Evolutionary conservation across 2,113 vertebrate species (phyloP), one percentile per base, ranked within the genome.

Genomic region (Elgaria multicarinata): DNA sequence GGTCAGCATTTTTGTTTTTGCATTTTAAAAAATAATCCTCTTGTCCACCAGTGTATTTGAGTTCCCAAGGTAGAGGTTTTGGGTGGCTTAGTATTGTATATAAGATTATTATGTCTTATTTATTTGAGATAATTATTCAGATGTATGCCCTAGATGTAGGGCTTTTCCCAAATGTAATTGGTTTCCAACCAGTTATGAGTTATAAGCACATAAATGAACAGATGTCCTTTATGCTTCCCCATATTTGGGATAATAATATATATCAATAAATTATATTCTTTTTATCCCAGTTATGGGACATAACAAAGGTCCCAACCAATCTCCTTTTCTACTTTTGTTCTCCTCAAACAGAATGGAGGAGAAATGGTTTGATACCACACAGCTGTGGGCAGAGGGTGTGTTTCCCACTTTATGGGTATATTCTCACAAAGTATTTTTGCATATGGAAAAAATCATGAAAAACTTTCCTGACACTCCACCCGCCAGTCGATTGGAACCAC

Each of bases 71-170:
- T 78, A 82, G 88, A 88, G 86, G 50, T 93, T 89, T 94, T 93
- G 94, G 95, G 96, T 97, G 96, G 95, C 94, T 91, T 97, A 96
- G 95, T 91, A 93, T 96, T 97, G 97, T 95, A 92, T 95, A 95
- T 97, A 96, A 94, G 94, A 96, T 95, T 95, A 97, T 95, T 95
- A 96, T 96, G 96, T 97, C 96, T 97, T 97, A 96, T 97, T 97
- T 97, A 97, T 97, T 97, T 97, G 96, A 97, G 95, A 97, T 96
- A 96, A 95, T 96, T 97, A 94, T 97, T 97, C 96, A 96, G 97
- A 96, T 93, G 92, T 97, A 96, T 97, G 97, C 97, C 97, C 97
- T 98, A 97, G 96, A 96, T 98, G 95, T 97, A 97, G 97, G 97
- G 97, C 97, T 97, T 95, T 94, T 95, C 97, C 97, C 97, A 97